Conservation (phyloP, 2,797 vertebrate species). For the Macrochelys suwanniensis region DNA sequence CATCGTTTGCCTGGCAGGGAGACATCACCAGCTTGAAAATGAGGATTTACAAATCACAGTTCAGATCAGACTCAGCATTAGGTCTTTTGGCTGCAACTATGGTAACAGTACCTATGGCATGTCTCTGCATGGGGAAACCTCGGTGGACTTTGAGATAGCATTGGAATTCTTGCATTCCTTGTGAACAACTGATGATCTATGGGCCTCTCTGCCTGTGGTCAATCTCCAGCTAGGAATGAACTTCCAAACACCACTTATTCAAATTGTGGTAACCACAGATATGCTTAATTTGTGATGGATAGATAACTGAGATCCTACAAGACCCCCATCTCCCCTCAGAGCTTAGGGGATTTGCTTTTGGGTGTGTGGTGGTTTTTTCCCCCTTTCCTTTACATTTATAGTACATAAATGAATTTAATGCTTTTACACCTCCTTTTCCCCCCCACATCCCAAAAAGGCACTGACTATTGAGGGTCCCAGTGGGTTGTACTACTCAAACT, state of each 20-base stretch:
- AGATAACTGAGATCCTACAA: background rate
- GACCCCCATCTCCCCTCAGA: accelerated
- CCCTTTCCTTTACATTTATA: background rate
- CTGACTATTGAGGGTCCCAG: background rate
- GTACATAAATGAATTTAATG: background rate
- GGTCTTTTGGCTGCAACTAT: accelerated
- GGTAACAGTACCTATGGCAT: background rate
- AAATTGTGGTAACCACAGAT: accelerated
- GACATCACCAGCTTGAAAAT: background rate
- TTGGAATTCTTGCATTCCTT: background rate
- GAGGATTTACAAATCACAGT: accelerated
- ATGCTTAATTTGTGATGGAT: accelerated
- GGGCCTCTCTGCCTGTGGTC: background rate
- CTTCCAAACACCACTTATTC: accelerated
- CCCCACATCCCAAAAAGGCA: background rate
- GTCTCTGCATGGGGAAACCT: background rate
- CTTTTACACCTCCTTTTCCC: background rate
- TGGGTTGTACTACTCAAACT: background rate
- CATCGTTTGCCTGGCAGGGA: background rate
- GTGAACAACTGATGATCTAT: background rate
- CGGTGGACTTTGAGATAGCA: accelerated
- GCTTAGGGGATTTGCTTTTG: background rate
- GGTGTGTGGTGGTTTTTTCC: background rate
- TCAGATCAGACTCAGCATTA: accelerated
- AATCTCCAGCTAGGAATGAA: accelerated